Base-by-base conservation (phyloP, 2,113 vertebrate species). In the Esox niger region DNA sequence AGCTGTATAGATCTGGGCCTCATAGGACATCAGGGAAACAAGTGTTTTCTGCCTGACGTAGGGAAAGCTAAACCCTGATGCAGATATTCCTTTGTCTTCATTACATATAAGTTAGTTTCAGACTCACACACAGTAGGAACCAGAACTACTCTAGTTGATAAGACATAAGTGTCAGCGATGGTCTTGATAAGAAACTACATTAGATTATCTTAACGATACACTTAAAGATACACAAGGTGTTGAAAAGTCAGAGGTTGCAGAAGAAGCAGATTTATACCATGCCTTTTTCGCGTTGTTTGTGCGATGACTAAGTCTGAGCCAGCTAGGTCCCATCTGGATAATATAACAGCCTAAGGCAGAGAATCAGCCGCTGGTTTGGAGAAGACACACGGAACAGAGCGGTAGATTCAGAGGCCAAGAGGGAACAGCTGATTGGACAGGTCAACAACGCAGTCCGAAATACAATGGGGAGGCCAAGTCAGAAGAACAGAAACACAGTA, bases 21-120 rank as follows among this genome's bases (percentile, higher is more conserved):
- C 65, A 61, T 43, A 25, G 69, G 71, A 76, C 76, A 64, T 62
- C 21, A 64, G 52, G 35, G 66, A 29, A 52, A 33, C 15, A 15
- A 43, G 0, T 56, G 77, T 71, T 63, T 59, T 54, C 68, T 30
- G 49, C 21, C 25, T 20, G 29, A 59, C 9, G 17, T 6, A 31
- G 10, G 27, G 27, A 27, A 59, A 17, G 29, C 17, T 8, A 20
- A 2, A n/a, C 31, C 17, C 27, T 8, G 15, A 3, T 27, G 8
- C 17, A 20, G 29, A 31, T 32, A 59, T 32, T 30, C 31, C 6
- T 10, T 10, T 59, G 29, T 30, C 26, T 4, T 58, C 26, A 29
- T 58, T 31, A 29, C n/a, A 59, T 56, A 26, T 43, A 43, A 17
- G 13, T 4, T 15, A 17, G 13, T 43, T 17, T 43, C 38, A 15